Percentiles rank a stretch among this genome's conserved stretches.
These are phyloP conservation scores for Hoplodrina ambigua DNA, from an alignment of 2,888 invertebrate genomes.

Conservation along the genomic window DNA sequence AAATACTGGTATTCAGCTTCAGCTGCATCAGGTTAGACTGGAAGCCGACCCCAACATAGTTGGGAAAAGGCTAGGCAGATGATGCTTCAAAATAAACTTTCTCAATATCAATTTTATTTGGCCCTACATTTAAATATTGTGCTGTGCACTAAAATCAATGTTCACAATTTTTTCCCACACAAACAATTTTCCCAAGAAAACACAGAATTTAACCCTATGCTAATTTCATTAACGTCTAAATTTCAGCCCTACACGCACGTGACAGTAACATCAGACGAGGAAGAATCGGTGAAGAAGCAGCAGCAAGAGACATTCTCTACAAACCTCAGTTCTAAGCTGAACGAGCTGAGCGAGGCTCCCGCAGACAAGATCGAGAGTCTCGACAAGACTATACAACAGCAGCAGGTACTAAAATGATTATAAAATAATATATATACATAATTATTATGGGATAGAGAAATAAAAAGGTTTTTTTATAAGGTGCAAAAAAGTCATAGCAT, in stretches of 20 bases:
- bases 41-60: no score
- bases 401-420: slow-evolving; percentile 87
- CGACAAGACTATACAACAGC: slow-evolving; percentile 92
- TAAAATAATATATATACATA: background rate
- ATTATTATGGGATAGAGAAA: slow-evolving; percentile 1
- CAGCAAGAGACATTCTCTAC: slow-evolving; percentile 85
- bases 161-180: no score
- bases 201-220: slow-evolving; percentile 19
- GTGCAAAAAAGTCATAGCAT: slow-evolving; percentile 25
- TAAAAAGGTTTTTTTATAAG: background rate
- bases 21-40: no score
- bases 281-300: slow-evolving; percentile 92
- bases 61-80: no score
- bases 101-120: no score
- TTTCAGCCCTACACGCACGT: slow-evolving; percentile 93
- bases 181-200: background rate
- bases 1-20: no score
- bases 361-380: slow-evolving; percentile 90
- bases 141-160: no score
- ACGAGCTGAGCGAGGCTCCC: slow-evolving; percentile 80
- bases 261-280: slow-evolving; percentile 94
- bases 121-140: no score
- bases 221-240: slow-evolving; percentile 20
- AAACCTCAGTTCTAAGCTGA: slow-evolving; percentile 90
- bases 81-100: no score